Conservation (phyloP, 2,888 invertebrate genomes). For the Dasysyrphus albostriatus region DNA sequence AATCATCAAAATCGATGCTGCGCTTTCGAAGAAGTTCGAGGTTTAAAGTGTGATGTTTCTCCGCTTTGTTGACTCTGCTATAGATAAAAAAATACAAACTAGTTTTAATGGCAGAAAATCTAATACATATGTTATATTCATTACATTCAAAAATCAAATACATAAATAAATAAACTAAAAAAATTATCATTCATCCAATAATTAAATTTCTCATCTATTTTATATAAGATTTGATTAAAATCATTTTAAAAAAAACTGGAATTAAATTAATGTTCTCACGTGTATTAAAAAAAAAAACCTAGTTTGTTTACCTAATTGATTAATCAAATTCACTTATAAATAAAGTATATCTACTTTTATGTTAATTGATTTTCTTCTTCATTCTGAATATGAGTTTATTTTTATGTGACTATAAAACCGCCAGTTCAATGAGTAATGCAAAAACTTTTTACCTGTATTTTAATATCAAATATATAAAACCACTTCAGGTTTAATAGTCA, state of each 20-base stretch:
- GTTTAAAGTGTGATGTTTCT: too few relatives aligned
- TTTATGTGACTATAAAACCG: not conserved
- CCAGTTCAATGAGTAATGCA: not conserved
- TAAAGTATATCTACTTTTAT: not conserved
- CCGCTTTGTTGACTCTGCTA: too few relatives aligned
- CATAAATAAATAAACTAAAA: not conserved
- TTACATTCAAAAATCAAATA: too few relatives aligned
- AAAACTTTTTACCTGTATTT: not conserved
- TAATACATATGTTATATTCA: too few relatives aligned
- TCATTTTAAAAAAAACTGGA: not conserved
- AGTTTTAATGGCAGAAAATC: too few relatives aligned
- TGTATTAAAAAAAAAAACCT: not conserved
- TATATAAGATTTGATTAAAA: not conserved
- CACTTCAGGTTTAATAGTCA: constrained; percentile 27
- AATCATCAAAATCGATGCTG: too few relatives aligned
- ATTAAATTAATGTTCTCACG: not conserved
- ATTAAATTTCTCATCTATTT: not conserved
- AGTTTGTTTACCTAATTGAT: not conserved
- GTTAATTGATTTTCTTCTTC: not conserved
- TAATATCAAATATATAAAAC: too few relatives aligned
- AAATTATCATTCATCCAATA: not conserved
- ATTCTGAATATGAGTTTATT: not conserved
- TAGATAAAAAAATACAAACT: too few relatives aligned
- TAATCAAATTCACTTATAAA: not conserved
- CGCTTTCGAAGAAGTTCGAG: too few relatives aligned